A percentile compares a stretch with the other conserved stretches of the same genome.
Conservation (phyloP, 2,888 invertebrate species). For the Ophion ellenae region DNA sequence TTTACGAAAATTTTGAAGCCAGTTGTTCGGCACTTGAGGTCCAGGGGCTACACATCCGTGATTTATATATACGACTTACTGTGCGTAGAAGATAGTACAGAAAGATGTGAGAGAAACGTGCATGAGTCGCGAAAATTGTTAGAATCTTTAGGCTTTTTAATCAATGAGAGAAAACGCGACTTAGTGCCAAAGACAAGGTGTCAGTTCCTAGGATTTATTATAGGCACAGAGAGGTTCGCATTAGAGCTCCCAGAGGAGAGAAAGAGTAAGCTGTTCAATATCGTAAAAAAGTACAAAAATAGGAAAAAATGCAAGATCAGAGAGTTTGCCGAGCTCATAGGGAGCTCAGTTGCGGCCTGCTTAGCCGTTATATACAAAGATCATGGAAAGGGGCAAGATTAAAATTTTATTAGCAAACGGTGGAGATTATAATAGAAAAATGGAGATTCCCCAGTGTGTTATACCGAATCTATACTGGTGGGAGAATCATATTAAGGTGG, state of each 20-base stretch:
- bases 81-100: slow-evolving; percentile 16
- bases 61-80: slow-evolving; percentile 42
- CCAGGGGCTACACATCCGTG: slow-evolving; percentile 15
- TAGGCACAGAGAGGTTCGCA: slow-evolving; percentile 22
- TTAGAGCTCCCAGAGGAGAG: too few species aligned
- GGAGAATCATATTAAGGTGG: too few species aligned
- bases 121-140: slow-evolving; percentile 17
- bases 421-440: too few species aligned
- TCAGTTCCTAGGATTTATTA: slow-evolving; percentile 18
- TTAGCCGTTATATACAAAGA: too few species aligned
- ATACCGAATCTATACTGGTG: too few species aligned
- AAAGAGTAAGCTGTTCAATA: too few species aligned
- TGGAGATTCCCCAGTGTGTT: too few species aligned
- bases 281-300: not conserved
- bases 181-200: slow-evolving; percentile 10
- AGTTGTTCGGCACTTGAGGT: not conserved
- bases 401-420: too few species aligned
- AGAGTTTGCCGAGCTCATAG: too few species aligned
- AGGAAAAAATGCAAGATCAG: too few species aligned
- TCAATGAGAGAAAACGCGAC: slow-evolving; percentile 33
- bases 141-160: slow-evolving; percentile 39
- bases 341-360: too few species aligned
- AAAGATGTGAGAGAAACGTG: not conserved
- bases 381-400: too few species aligned
- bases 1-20: slow-evolving; percentile 34